phyloP scores from a whole-genome alignment of 2,888 invertebrate genomes.

The Drosophila engyochracea region DNA sequence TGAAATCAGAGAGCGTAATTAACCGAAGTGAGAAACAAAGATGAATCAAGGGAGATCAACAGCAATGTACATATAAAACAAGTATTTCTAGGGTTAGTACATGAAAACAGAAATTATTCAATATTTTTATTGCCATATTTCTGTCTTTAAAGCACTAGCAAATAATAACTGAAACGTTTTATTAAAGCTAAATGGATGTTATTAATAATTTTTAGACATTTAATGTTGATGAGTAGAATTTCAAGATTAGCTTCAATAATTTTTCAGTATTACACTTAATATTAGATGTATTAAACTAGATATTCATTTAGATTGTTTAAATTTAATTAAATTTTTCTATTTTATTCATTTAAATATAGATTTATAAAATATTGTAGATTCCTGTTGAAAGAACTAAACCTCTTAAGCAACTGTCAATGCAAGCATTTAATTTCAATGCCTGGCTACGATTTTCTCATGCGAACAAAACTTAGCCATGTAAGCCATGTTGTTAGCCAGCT shows the following conservation, averaged over 20 bases:
- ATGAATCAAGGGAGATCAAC: neutral
- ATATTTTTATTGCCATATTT: neutral
- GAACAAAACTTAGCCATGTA: slow-evolving; percentile 29
- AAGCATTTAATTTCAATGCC: slow-evolving; percentile 8
- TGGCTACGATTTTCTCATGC: slow-evolving; percentile 21
- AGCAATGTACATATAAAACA: neutral
- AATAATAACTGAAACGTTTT: neutral
- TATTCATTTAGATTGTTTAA: neutral
- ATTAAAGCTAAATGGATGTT: neutral
- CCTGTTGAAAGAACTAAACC: neutral
- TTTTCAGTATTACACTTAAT: too few relatives aligned
- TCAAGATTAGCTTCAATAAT: neutral
- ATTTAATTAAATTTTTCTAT: too few relatives aligned
- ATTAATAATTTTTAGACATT: neutral
- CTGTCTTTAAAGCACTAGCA: neutral
- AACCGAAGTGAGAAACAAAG: neutral
- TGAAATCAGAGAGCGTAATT: slow-evolving; percentile 39
- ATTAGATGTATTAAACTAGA: too few relatives aligned
- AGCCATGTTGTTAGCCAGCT: slow-evolving; percentile 39
- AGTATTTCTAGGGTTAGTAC: neutral
- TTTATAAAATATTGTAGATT: neutral
- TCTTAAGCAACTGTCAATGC: neutral
- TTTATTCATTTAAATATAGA: neutral
- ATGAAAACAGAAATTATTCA: neutral
- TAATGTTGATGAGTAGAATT: neutral